These are phyloP conservation scores for Papilio protenor DNA, from an alignment of 2,888 invertebrate species.

Conservation along the genomic window DNA sequence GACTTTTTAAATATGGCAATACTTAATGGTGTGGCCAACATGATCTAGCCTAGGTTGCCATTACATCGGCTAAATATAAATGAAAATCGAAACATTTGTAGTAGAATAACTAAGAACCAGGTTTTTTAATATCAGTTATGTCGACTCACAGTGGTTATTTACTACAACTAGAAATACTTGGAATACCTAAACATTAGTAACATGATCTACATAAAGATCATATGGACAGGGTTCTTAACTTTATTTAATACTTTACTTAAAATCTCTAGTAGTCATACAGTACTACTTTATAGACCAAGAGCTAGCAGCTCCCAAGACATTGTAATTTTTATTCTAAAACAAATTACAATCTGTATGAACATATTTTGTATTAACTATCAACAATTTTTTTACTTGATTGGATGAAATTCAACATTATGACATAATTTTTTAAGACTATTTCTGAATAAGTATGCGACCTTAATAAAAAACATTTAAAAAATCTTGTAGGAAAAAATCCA, in stretches of 20 bases:
- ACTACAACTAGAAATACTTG: background rate
- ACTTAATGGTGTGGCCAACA: no score
- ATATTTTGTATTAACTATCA: background rate
- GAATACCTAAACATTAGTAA: background rate
- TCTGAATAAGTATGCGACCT: background rate
- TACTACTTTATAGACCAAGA: background rate
- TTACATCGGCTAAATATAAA: no score
- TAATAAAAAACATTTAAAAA: background rate
- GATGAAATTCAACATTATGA: background rate
- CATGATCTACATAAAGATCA: background rate
- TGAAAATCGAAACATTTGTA: no score
- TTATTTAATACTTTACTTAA: constrained; percentile 9
- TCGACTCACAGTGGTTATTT: background rate
- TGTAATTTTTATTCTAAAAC: background rate
- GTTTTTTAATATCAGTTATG: background rate
- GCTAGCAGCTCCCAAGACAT: background rate
- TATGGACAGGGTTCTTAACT: constrained; percentile 7
- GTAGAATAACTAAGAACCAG: no score
- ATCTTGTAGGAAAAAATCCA: background rate
- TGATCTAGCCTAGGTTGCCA: no score
- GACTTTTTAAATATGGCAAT: no score
- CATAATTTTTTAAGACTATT: background rate
- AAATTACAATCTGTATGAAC: background rate
- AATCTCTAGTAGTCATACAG: background rate
- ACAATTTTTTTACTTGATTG: background rate